These are phyloP conservation scores for Hydrozoanthus gracilis DNA, from an alignment of 92 coral and sea anemone genomes.

Conservation along the genomic window DNA sequence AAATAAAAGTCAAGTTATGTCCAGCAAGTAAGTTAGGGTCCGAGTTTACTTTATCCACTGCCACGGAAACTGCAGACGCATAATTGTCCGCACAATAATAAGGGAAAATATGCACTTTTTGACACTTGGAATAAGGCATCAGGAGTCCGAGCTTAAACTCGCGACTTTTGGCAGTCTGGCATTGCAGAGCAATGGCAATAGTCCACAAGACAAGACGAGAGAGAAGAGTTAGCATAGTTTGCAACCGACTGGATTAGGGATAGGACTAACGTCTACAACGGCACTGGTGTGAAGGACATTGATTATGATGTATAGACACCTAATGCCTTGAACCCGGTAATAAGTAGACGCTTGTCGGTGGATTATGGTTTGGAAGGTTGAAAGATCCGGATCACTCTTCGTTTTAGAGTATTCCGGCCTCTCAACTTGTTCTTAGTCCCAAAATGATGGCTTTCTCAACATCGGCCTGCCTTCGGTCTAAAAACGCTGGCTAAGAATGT, in stretches of 20 bases:
- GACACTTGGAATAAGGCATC: conserved; percentile 71
- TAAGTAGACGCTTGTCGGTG: conserved; percentile 10
- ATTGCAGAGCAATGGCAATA: conserved; percentile 18
- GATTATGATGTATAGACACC: background rate
- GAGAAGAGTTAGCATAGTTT: conserved; percentile 30
- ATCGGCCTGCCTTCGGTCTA: background rate
- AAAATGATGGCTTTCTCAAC: background rate
- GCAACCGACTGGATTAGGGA: background rate
- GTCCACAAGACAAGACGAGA: conserved; percentile 7
- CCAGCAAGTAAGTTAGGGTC: conserved; percentile 80
- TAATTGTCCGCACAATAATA: conserved; percentile 69
- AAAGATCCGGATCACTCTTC: conserved; percentile 37
- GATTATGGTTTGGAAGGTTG: conserved; percentile 31
- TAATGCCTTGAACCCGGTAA: conserved; percentile 14
- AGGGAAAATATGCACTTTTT: conserved; percentile 21
- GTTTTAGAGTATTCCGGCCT: conserved; percentile 5
- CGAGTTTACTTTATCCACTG: conserved; percentile 82
- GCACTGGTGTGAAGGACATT: conserved; percentile 25
- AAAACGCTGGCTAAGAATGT: background rate
- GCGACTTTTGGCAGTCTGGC: conserved; percentile 50
- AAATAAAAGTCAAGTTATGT: conserved; percentile 82
- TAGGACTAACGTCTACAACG: background rate
- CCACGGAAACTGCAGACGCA: conserved; percentile 90
- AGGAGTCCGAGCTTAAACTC: conserved; percentile 83
- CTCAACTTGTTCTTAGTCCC: background rate